phyloP scores from a whole-genome alignment of 2,113 vertebrate species.

The Proteles cristata region DNA sequence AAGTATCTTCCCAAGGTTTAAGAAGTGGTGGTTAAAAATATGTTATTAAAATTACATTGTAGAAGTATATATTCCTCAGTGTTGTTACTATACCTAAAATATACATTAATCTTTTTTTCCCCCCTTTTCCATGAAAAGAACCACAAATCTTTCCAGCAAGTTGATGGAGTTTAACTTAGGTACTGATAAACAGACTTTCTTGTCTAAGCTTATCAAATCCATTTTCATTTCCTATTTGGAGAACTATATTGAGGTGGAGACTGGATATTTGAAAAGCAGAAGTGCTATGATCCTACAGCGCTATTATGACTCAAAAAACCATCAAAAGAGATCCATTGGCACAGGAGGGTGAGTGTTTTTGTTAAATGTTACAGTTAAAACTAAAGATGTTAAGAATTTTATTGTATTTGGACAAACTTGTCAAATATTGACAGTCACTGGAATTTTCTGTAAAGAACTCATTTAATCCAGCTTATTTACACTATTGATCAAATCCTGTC shows the following conservation, averaged over 20 bases:
- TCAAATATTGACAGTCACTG: slow-evolving; percentile 41
- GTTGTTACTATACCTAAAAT: slow-evolving; percentile 59
- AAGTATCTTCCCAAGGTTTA: neutral
- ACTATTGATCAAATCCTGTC: slow-evolving; percentile 39
- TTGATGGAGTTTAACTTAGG: slow-evolving; percentile 98
- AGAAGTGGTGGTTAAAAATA: slow-evolving; percentile 62
- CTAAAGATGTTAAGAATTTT: neutral
- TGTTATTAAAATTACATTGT: slow-evolving; percentile 46
- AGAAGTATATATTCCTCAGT: slow-evolving; percentile 53
- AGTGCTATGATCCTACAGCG: slow-evolving; percentile 96
- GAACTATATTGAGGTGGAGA: slow-evolving; percentile 98
- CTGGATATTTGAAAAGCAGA: slow-evolving; percentile 95
- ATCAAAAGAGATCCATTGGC: slow-evolving; percentile 97
- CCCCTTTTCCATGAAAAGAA: slow-evolving; percentile 89
- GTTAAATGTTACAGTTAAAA: slow-evolving; percentile 56
- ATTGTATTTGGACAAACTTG: slow-evolving; percentile 23
- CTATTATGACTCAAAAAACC: slow-evolving; percentile 99
- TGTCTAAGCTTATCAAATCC: slow-evolving; percentile 99
- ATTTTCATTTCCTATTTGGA: slow-evolving; percentile 98
- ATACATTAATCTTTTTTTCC: slow-evolving; percentile 72
- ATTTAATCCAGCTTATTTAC: slow-evolving; percentile 1
- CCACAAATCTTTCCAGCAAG: slow-evolving; percentile 94
- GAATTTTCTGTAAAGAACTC: slow-evolving; percentile 31
- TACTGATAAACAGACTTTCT: slow-evolving; percentile 99
- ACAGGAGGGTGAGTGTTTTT: slow-evolving; percentile 92